phyloP scores from a whole-genome alignment of 2,113 vertebrate genomes.

The Rhombomys opimus region DNA sequence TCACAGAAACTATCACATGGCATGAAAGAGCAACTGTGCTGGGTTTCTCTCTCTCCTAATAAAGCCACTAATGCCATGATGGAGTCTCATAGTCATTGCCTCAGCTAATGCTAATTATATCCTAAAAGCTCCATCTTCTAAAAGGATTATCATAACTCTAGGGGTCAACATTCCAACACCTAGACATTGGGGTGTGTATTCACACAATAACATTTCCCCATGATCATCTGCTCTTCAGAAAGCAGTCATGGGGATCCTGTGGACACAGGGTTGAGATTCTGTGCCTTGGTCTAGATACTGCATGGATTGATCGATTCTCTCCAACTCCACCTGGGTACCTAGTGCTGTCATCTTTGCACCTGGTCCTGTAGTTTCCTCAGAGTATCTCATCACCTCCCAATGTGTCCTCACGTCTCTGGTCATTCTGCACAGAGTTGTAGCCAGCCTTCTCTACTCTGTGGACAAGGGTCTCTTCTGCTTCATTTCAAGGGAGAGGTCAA shows the following conservation, averaged over 20 bases:
- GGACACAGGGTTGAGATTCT: rapidly evolving
- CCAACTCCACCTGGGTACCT: not conserved
- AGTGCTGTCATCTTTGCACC: too few species aligned
- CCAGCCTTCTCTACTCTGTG: not conserved
- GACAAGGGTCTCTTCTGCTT: not conserved
- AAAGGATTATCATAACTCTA: not conserved
- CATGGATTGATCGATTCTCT: rapidly evolving
- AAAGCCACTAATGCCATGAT: not conserved
- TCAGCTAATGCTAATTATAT: not conserved
- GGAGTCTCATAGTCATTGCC: not conserved
- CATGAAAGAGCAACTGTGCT: not conserved
- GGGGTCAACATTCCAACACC: too few species aligned
- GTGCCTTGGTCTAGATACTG: rapidly evolving
- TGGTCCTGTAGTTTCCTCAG: not conserved
- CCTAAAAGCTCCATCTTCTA: not conserved
- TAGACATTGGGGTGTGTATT: not conserved
- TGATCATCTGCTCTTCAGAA: not conserved
- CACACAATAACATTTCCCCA: not conserved
- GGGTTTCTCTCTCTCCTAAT: not conserved
- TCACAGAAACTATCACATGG: too few species aligned
- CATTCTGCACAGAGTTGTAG: rapidly evolving
- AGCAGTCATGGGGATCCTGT: not conserved
- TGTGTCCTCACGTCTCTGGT: not conserved
- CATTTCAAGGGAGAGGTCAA: too few species aligned
- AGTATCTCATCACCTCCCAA: not conserved